Evolutionary conservation across 2,797 vertebrate species (phyloP).

Genomic region (Dryobates pubescens): DNA sequence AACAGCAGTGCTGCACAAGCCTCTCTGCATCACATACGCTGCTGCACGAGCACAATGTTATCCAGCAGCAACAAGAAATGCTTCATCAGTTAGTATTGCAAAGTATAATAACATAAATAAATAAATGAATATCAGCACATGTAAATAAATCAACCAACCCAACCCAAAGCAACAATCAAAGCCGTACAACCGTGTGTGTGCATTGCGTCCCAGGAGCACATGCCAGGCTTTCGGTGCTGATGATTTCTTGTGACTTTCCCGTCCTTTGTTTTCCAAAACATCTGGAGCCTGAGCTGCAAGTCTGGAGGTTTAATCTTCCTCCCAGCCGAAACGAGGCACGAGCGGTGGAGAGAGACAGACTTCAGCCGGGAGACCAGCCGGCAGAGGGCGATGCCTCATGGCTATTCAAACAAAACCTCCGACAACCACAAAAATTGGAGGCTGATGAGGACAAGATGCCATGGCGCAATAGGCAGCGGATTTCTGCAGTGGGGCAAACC

Average conservation of each 20-base stretch:
- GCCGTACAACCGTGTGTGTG: accelerated
- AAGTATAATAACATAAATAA: background rate
- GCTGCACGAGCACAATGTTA: background rate
- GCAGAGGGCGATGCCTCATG: constrained; percentile 62
- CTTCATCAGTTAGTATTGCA: background rate
- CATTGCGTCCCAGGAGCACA: background rate
- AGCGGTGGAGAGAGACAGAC: background rate
- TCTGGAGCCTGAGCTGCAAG: background rate
- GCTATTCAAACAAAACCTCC: background rate
- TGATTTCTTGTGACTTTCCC: background rate
- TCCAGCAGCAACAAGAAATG: background rate
- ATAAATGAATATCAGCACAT: background rate
- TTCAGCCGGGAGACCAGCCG: background rate
- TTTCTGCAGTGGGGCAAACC: accelerated
- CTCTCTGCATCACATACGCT: background rate
- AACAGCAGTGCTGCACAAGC: accelerated
- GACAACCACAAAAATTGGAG: background rate
- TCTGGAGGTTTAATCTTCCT: too few relatives aligned
- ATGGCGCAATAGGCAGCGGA: background rate
- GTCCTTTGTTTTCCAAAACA: background rate
- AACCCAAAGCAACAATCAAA: background rate
- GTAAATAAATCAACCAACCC: too few relatives aligned
- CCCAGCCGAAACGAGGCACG: background rate
- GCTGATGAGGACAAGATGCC: accelerated
- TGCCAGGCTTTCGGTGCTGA: background rate